Evolutionary conservation across 2,113 vertebrate genomes (phyloP).

Genomic region (Anolis sagrei): DNA sequence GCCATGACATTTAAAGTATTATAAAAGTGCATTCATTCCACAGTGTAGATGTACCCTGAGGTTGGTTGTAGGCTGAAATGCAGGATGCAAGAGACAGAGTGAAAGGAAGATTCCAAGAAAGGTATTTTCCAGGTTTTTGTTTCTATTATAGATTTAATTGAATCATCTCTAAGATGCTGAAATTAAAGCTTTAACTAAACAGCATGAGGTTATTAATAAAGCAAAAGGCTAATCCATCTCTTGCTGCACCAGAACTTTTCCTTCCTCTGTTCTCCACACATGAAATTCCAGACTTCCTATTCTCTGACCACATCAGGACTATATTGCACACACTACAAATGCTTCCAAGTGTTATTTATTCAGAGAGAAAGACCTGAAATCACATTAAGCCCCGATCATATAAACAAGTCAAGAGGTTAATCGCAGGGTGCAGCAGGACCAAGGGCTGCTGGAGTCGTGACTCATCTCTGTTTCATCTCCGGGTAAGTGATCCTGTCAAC

Average conservation of each 20-base stretch:
- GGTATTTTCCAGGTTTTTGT: too few relatives aligned
- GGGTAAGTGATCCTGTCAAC: not conserved
- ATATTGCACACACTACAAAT: not conserved
- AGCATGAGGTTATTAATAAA: not conserved
- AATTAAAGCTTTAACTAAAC: not conserved
- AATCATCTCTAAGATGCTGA: not conserved
- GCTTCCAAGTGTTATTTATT: not conserved
- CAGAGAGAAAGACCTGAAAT: not conserved
- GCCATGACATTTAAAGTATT: too few relatives aligned
- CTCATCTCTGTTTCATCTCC: not conserved
- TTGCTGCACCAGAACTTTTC: not conserved
- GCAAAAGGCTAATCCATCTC: not conserved
- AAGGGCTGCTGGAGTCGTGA: not conserved
- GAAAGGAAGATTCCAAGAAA: not conserved
- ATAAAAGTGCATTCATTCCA: too few relatives aligned
- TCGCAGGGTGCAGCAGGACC: not conserved
- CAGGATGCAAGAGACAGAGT: not conserved
- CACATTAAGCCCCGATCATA: not conserved
- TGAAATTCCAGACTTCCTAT: too few relatives aligned
- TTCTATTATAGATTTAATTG: not conserved
- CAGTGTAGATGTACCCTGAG: too few relatives aligned
- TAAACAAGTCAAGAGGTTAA: slow-evolving; percentile 12
- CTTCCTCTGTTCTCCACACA: not conserved
- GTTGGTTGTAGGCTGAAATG: not conserved
- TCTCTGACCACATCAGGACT: not conserved